Base-by-base conservation (phyloP, 2,888 invertebrate genomes). In the Tachina fera region DNA sequence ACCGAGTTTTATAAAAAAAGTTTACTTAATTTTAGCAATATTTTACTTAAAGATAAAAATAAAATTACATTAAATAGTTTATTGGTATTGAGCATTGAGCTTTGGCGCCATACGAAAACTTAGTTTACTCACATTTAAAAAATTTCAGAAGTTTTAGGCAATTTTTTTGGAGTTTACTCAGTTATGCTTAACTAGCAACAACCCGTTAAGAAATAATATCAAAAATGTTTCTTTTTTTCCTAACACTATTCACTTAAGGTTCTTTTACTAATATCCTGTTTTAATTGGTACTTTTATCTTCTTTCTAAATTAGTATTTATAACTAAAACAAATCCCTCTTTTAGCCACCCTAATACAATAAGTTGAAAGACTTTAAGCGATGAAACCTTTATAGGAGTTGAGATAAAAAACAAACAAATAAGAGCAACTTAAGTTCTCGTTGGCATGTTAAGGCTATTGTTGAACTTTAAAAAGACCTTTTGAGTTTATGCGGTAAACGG, bases 361-460 rank as follows among this genome's bases (percentile, higher is more conserved):
- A 31, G 6, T 9, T 22, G 22, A 60, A 56, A 63, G 53, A 63
- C 31, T 63, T 31, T 75, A 82, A 68, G 70, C 68, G 86, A 76
- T 86, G 79, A 83, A 76, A 76, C 67, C 71, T 86, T 86, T 86
- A 83, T 80, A 72, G 74, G 80, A 80, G 68, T 31, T 60, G n/a
- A 83, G 79, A 86, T 83, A 86, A 86, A 83, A 60, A 86, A 76
- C 39, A 60, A 70, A 75, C 41, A 82, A 70, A 75, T 22, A 82
- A 72, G 49, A 75, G 51, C 19, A 81, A 86, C 72, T 83, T 86
- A 61, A 83, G 56, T 76, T 72, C 79, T 86, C 51, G 79, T 83
- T 86, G 86, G 86, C 71, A 79, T 83, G 86, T 86, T 86, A 83
- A 82, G 86, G 83, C 86, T 76, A 86, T 86, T 83, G 86, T 83